Conservation (phyloP, 2,888 invertebrate species). For the Lycia hirtaria region DNA sequence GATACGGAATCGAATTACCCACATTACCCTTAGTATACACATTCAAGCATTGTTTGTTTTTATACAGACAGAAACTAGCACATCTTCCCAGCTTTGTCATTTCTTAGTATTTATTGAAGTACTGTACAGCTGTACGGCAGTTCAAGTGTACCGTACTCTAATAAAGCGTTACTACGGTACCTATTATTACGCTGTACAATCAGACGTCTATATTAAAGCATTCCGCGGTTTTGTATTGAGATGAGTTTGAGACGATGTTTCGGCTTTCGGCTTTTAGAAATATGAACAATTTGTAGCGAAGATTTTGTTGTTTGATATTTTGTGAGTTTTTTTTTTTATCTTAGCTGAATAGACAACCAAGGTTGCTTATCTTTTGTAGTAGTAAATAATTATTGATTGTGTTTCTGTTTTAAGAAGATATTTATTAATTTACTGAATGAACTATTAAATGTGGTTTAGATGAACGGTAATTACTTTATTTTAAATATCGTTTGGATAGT, state of each 20-base stretch:
- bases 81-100: background rate
- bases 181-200: background rate
- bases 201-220: background rate
- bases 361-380: too few relatives aligned
- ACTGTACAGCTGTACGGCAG: background rate
- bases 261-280: background rate
- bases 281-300: background rate
- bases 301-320: background rate
- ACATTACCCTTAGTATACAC: background rate
- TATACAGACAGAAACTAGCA: background rate
- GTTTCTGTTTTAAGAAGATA: too few relatives aligned
- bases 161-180: slow-evolving; percentile 1
- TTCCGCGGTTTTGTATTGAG: background rate
- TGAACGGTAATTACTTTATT: too few relatives aligned
- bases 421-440: too few relatives aligned
- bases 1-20: background rate
- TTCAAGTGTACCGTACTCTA: background rate
- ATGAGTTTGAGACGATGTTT: background rate
- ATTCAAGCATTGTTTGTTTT: background rate
- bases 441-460: too few relatives aligned
- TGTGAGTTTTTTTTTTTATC: background rate
- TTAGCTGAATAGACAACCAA: too few relatives aligned
- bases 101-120: background rate
- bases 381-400: too few relatives aligned
- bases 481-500: too few relatives aligned